Percentiles rank a stretch among this genome's conserved stretches.
Conservation (phyloP, 92 coral and sea anemone genomes). For the Epizoanthus scotinus region DNA sequence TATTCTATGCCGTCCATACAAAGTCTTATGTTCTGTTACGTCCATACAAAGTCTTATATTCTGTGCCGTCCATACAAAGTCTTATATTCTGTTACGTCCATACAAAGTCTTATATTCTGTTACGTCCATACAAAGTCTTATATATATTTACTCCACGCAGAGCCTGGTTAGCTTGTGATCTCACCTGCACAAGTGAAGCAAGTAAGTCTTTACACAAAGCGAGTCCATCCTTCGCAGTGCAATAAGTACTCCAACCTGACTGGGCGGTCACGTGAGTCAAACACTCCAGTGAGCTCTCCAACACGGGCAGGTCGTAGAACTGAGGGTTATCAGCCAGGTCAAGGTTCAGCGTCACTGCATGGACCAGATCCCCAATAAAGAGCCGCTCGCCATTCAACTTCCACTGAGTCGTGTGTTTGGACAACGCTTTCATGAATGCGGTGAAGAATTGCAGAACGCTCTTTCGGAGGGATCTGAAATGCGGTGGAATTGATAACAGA, state of each 20-base stretch:
- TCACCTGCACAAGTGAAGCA: conserved; percentile 85
- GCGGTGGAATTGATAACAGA: background rate
- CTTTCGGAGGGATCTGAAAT: conserved; percentile 76
- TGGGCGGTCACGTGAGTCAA: conserved; percentile 79
- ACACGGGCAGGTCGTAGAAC: conserved; percentile 88
- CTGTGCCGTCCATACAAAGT: background rate
- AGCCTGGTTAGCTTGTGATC: conserved; percentile 1
- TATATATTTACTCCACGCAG: too few species aligned
- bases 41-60: too few species aligned
- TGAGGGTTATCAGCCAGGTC: conserved; percentile 95
- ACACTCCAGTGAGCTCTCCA: conserved; percentile 90
- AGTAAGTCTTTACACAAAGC: conserved; percentile 71
- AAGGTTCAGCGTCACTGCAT: conserved; percentile 79
- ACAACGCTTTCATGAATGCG: conserved; percentile 61
- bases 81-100: background rate
- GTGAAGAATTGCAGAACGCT: conserved; percentile 67
- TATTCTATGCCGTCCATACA: too few species aligned
- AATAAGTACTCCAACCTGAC: conserved; percentile 76
- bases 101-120: background rate
- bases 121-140: background rate
- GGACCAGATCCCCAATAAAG: conserved; percentile 86
- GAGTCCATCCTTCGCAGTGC: conserved; percentile 64
- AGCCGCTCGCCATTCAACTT: conserved; percentile 82
- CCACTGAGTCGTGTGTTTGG: conserved; percentile 69
- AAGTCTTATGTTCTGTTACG: too few species aligned